These are phyloP conservation scores for Danio albolineatus DNA, from an alignment of 2,797 vertebrate genomes.

Conservation along the genomic window DNA sequence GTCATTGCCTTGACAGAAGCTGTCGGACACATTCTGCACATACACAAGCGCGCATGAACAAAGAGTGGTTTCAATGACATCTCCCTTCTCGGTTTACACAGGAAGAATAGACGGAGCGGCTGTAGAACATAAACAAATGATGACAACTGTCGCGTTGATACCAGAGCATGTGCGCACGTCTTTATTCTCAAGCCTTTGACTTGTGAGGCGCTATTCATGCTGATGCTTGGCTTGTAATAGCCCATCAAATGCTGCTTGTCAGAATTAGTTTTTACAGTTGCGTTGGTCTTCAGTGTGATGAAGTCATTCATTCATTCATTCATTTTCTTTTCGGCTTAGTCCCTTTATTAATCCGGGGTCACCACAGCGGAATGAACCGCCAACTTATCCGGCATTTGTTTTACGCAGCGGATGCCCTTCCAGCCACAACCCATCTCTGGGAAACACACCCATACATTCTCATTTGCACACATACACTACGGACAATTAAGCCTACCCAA, in stretches of 20 bases:
- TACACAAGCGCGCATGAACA: slow-evolving; percentile 44
- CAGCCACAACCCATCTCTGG: too few relatives aligned
- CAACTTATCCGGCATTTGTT: too few relatives aligned
- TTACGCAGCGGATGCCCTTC: too few relatives aligned
- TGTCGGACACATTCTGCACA: slow-evolving; percentile 55
- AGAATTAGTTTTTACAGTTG: neutral
- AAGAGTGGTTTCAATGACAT: slow-evolving; percentile 64
- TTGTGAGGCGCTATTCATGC: neutral
- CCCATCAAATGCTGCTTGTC: neutral
- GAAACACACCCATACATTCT: too few relatives aligned
- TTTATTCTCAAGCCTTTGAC: neutral
- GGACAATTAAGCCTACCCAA: too few relatives aligned
- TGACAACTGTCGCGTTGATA: slow-evolving; percentile 22
- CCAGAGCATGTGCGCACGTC: slow-evolving; percentile 11
- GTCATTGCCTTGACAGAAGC: slow-evolving; percentile 60
- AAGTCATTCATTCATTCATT: too few relatives aligned
- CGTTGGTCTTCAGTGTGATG: neutral
- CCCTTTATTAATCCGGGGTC: too few relatives aligned
- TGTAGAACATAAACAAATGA: slow-evolving; percentile 32
- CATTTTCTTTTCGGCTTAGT: too few relatives aligned
- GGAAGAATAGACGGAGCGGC: slow-evolving; percentile 9
- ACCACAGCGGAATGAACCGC: too few relatives aligned
- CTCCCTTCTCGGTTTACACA: slow-evolving; percentile 53
- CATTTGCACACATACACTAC: too few relatives aligned
- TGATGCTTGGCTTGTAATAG: neutral